Conservation (phyloP, 2,888 invertebrate genomes). For the Hydropsyche betteni region DNA sequence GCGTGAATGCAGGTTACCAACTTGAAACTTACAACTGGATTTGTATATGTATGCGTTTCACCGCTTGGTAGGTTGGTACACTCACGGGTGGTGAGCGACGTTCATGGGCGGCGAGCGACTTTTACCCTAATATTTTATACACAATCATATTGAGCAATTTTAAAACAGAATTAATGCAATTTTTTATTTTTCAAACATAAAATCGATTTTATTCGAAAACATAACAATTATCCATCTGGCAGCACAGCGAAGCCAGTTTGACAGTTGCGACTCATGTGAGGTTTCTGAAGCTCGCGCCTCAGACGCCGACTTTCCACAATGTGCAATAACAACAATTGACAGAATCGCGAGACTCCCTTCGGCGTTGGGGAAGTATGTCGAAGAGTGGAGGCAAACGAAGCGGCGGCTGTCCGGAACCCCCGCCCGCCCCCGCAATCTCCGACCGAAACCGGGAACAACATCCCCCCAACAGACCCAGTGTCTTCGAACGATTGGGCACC, state of each 20-base stretch:
- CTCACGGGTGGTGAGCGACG: too few species aligned
- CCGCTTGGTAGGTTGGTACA: too few species aligned
- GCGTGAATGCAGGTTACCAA: too few species aligned
- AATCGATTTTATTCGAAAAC: too few species aligned
- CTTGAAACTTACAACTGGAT: too few species aligned
- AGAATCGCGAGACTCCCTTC: too few species aligned
- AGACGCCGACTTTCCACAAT: background rate
- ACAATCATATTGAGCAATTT: too few species aligned
- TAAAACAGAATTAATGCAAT: too few species aligned
- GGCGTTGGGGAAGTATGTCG: conserved; percentile 62
- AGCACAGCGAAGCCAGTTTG: background rate
- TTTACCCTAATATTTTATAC: too few species aligned
- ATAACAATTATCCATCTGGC: background rate
- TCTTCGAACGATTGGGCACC: conserved; percentile 83
- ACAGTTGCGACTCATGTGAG: background rate
- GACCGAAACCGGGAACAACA: conserved; percentile 60
- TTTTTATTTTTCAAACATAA: too few species aligned
- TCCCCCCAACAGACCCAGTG: conserved; percentile 71
- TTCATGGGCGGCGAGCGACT: too few species aligned
- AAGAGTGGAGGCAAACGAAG: conserved; percentile 54
- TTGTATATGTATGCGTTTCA: too few species aligned
- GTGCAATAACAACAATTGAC: background rate
- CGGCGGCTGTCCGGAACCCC: conserved; percentile 67
- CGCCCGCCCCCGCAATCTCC: conserved; percentile 76
- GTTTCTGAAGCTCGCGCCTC: background rate